These are phyloP conservation scores for Pyrgus malvae DNA, from an alignment of 2,888 invertebrate species.

Conservation along the genomic window DNA sequence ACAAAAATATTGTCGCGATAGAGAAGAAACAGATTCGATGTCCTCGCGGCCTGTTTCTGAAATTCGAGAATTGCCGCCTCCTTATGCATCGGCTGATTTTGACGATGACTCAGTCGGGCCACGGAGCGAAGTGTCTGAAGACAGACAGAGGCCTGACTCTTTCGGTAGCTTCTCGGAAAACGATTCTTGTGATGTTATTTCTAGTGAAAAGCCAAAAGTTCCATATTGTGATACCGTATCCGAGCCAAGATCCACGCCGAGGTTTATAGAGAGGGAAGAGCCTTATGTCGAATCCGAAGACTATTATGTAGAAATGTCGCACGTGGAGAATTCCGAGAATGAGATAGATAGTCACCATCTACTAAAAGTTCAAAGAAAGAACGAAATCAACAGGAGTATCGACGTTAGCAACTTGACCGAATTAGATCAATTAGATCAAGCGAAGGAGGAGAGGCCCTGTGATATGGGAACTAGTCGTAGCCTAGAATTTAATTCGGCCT, in stretches of 20 bases:
- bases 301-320: slow-evolving; percentile 61
- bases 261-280: slow-evolving; percentile 74
- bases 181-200: slow-evolving; percentile 70
- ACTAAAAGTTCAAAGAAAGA: slow-evolving; percentile 72
- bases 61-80: slow-evolving; percentile 80
- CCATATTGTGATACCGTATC: slow-evolving; percentile 69
- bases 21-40: slow-evolving; percentile 82
- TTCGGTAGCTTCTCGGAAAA: slow-evolving; percentile 77
- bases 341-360: slow-evolving; percentile 69
- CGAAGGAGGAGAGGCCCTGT: slow-evolving; percentile 51
- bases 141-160: slow-evolving; percentile 70
- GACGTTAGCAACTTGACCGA: slow-evolving; percentile 57
- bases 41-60: slow-evolving; percentile 80
- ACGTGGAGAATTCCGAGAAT: slow-evolving; percentile 67
- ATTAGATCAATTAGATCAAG: slow-evolving; percentile 46
- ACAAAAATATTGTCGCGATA: slow-evolving; percentile 85
- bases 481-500: slow-evolving; percentile 58
- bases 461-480: slow-evolving; percentile 65
- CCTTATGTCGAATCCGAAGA: slow-evolving; percentile 73
- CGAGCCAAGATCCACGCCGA: slow-evolving; percentile 69
- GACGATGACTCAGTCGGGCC: slow-evolving; percentile 75
- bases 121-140: slow-evolving; percentile 73
- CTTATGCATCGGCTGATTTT: slow-evolving; percentile 73
- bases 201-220: slow-evolving; percentile 56
- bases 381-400: slow-evolving; percentile 71